Evolutionary conservation across 2,888 invertebrate genomes (phyloP), one percentile per base, ranked within the genome.

Genomic region (Drosophila siamana): DNA sequence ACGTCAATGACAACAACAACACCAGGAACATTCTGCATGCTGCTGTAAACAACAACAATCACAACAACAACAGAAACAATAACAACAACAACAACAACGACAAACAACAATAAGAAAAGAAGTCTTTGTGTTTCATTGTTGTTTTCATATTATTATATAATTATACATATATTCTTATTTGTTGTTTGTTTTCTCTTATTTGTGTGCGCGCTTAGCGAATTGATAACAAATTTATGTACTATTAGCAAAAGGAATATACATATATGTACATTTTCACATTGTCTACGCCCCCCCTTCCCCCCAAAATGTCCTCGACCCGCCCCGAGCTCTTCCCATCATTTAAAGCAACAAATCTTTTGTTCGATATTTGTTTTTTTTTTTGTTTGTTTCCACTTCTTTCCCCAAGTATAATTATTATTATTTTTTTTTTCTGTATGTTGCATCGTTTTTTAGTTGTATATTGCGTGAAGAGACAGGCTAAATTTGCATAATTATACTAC

Each of bases 381-480:
- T 5, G 5, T 26, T 26, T 26, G 26, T 26, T 26, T 26, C 26
- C 19, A 19, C 19, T 19, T 54, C 40, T 28, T 41, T 11, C 26
- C 41, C 41, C 15, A 41, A 24, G n/a, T 22, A n/a, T 26, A 30
- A 22, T 30, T 40, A 19, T 16, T 9, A n/a, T 52, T 33, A n/a
- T 46, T 30, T 44, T 46, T 56, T 64, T 69, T 52, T 46, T 57
- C 47, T 61, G 48, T 64, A 59, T 83, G 67, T 76, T 80, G 80
- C 84, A 86, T 86, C 38, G 68, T 80, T 81, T 72, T 80, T 77
- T 54, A 86, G 77, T 66, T 76, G 40, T 66, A 54, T 15, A 57
- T 55, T 51, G 36, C 38, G 40, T 54, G 59, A 72, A 30, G 26
- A 70, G 30, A 61, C 64, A 64, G 56, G 47, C 41, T 44, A 43